Evolutionary conservation across 2,797 vertebrate species (phyloP).

Genomic region (Eospalax fontanierii): DNA sequence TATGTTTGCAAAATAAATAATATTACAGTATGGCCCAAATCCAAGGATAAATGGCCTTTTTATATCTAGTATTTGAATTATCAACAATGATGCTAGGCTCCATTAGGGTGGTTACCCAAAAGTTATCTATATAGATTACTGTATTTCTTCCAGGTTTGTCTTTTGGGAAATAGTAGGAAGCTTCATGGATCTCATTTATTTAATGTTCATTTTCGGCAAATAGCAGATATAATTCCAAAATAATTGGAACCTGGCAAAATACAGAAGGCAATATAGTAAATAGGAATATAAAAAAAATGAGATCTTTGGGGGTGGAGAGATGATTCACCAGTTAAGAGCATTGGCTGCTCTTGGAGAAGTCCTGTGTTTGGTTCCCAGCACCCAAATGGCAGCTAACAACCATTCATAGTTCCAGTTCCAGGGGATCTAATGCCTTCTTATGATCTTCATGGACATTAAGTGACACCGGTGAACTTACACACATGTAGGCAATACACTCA

Average conservation of each 20-base stretch:
- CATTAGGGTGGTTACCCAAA: constrained; percentile 24
- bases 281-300: constrained; percentile 47
- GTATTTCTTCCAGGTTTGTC: constrained; percentile 56
- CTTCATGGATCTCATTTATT: constrained; percentile 43
- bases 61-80: constrained; percentile 33
- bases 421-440: too few species aligned
- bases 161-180: constrained; percentile 55
- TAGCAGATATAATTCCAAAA: constrained; percentile 78
- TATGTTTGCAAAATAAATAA: constrained; percentile 59
- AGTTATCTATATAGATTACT: constrained; percentile 42
- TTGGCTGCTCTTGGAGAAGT: too few species aligned
- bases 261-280: constrained; percentile 36
- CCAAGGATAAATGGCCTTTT: constrained; percentile 33
- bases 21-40: neutral
- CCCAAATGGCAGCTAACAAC: too few species aligned
- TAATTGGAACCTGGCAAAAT: constrained; percentile 75
- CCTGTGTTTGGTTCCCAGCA: too few species aligned
- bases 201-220: constrained; percentile 78
- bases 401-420: too few species aligned
- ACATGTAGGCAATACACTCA: too few species aligned
- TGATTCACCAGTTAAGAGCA: too few species aligned
- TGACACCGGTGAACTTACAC: too few species aligned
- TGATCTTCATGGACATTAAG: too few species aligned
- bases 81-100: constrained; percentile 11
- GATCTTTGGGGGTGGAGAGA: too few species aligned